A percentile compares a stretch with the other conserved stretches of the same genome.
phyloP scores from a whole-genome alignment of 1,140 invertebrate species.

The Anoplophora glabripennis region DNA sequence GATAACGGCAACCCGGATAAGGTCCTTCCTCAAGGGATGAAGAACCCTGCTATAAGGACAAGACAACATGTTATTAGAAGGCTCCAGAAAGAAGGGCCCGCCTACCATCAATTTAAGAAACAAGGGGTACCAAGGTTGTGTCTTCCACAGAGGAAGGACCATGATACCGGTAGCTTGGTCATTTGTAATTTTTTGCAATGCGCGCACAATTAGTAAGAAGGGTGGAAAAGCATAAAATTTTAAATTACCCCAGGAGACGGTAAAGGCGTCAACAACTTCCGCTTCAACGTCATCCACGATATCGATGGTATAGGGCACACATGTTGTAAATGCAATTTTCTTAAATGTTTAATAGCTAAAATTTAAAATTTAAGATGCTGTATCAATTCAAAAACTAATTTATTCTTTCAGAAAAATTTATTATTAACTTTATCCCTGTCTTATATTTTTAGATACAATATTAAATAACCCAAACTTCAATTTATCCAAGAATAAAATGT shows the following conservation, averaged over 20 bases:
- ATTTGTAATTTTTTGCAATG: slow-evolving; percentile 1
- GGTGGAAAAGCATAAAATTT: slow-evolving; percentile 11
- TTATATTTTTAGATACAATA: too few relatives aligned
- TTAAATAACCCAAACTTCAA: too few relatives aligned
- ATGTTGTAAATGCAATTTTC: too few relatives aligned
- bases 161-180: neutral
- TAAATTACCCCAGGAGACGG: neutral
- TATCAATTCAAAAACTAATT: too few relatives aligned
- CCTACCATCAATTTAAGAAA: slow-evolving; percentile 13
- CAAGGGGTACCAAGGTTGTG: slow-evolving; percentile 6
- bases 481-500: too few relatives aligned
- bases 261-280: slow-evolving; percentile 8
- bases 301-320: too few relatives aligned
- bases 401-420: too few relatives aligned
- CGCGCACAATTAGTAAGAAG: neutral
- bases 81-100: slow-evolving; percentile 12
- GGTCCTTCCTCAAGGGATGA: neutral
- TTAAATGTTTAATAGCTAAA: too few relatives aligned
- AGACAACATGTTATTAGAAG: slow-evolving; percentile 8
- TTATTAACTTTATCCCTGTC: too few relatives aligned
- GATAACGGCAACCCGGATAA: neutral
- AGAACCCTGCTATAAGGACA: slow-evolving; percentile 7
- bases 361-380: too few relatives aligned
- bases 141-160: neutral
- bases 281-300: neutral